Conservation (phyloP, 2,888 invertebrate genomes). For the Frankliniella intonsa region DNA sequence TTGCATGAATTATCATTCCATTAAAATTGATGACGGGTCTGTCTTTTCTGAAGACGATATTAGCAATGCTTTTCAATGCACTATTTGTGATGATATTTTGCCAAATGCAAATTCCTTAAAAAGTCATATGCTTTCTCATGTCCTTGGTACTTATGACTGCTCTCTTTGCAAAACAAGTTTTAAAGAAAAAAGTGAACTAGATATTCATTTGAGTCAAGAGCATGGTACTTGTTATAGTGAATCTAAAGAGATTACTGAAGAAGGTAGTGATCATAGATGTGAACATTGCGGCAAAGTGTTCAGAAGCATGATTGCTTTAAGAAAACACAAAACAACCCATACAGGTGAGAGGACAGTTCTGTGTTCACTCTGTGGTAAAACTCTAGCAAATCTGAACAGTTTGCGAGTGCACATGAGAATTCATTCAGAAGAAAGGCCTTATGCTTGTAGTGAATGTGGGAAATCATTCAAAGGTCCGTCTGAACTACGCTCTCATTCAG, state of each 20-base stretch:
- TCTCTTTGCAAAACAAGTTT: neutral
- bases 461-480: slow-evolving; percentile 38
- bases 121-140: slow-evolving; percentile 6
- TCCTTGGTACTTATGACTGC: neutral
- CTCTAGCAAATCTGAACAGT: slow-evolving; percentile 38
- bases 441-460: slow-evolving; percentile 38
- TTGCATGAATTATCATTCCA: neutral
- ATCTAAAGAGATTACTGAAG: neutral
- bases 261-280: slow-evolving; percentile 28
- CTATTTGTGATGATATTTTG: neutral
- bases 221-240: neutral
- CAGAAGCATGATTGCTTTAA: slow-evolving; percentile 37
- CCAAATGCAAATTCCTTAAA: neutral
- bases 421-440: slow-evolving; percentile 38
- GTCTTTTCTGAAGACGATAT: neutral
- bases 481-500: slow-evolving; percentile 37
- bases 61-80: neutral
- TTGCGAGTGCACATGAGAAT: slow-evolving; percentile 38
- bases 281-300: slow-evolving; percentile 38
- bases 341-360: slow-evolving; percentile 37
- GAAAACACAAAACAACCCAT: slow-evolving; percentile 37
- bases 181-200: neutral
- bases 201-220: neutral
- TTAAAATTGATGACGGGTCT: neutral
- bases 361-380: slow-evolving; percentile 37